Evolutionary conservation across 2,113 vertebrate species (phyloP), one percentile per base, ranked within the genome.

Genomic region (Brachyhypopomus occidentalis): DNA sequence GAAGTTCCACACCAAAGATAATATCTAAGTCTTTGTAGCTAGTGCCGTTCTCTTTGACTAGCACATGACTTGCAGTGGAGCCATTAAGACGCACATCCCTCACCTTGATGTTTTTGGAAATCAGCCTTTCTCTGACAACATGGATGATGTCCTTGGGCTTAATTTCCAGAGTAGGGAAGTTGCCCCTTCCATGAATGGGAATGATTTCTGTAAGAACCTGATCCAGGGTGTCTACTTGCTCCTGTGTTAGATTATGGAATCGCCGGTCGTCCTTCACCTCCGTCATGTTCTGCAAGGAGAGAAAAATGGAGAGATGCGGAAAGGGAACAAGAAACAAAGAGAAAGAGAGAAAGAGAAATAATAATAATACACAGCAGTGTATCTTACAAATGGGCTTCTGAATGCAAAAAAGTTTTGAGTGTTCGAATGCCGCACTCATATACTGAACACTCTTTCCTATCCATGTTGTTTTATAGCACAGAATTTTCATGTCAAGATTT

Each of bases 11-110:
- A 16, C 95, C 92, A 85, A 99, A 98, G 90, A 98, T 98, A 86
- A 99, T 94, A 87, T 99, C 97, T 76, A 99, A 90, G 88, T 99
- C 98, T 83, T 98, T 99, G 88, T 97, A 98, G 81, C 90, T 95
- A 41, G 95, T 96, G 45, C 97, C 96, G 2, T 92, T 97, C 89
- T 95, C 95, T 72, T 94, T 91, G 30, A 96, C 94, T 0, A 99
- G 94, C 85, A 99, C 94, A 87, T 98, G 96, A 80, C 97, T 98
- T 66, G 98, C 98, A 1, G 96, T 97, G 12, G 98, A 99, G 63
- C 97, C 98, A 0, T 99, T 99, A 75, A 99, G 87, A 60, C 98
- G 95, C 20, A 97, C 92, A 83, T 99, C 97, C 77, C 94, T 89
- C 2, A 99, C 92, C 0, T 77, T 84, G 86, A 99, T 99, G 9